These are phyloP conservation scores for Acipenser ruthenus DNA, from an alignment of 2,797 vertebrate genomes.

Conservation along the genomic window DNA sequence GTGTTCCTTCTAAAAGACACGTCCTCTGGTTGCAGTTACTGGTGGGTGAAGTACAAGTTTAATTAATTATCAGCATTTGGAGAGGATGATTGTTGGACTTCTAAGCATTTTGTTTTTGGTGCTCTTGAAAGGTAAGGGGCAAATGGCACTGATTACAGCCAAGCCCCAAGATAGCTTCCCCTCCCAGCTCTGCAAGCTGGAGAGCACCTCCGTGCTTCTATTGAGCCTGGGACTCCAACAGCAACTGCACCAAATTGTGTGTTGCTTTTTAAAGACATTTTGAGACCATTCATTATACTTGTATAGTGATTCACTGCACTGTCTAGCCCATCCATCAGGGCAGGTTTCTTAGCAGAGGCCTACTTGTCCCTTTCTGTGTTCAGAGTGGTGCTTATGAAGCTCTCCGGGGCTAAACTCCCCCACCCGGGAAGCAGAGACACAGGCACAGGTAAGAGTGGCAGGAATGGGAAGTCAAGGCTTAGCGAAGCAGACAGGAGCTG, in stretches of 20 bases:
- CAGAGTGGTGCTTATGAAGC: slow-evolving; percentile 17
- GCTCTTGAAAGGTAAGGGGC: no score
- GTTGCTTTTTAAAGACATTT: not conserved
- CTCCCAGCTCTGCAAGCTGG: not conserved
- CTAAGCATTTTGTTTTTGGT: no score
- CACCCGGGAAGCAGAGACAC: slow-evolving; percentile 20
- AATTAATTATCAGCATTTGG: no score
- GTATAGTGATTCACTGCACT: not conserved
- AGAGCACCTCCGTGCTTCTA: not conserved
- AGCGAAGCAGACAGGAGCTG: slow-evolving; percentile 63
- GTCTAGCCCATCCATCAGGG: no score
- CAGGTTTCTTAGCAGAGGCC: no score
- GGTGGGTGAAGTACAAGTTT: no score
- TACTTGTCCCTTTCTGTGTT: not conserved
- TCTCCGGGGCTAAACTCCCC: not conserved
- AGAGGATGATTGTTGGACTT: no score
- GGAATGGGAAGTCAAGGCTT: slow-evolving; percentile 39
- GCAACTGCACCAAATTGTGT: slow-evolving; percentile 11
- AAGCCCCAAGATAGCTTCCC: no score
- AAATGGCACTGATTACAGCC: no score
- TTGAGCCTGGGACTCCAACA: slow-evolving; percentile 17
- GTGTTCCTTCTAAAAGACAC: no score
- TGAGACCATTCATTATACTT: not conserved
- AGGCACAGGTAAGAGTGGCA: slow-evolving; percentile 28
- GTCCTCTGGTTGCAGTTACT: no score